A percentile compares a stretch with the other conserved stretches of the same genome.
These are phyloP conservation scores for Gymnoscelis rufifasciata DNA, from an alignment of 2,888 invertebrate genomes.

Conservation along the genomic window DNA sequence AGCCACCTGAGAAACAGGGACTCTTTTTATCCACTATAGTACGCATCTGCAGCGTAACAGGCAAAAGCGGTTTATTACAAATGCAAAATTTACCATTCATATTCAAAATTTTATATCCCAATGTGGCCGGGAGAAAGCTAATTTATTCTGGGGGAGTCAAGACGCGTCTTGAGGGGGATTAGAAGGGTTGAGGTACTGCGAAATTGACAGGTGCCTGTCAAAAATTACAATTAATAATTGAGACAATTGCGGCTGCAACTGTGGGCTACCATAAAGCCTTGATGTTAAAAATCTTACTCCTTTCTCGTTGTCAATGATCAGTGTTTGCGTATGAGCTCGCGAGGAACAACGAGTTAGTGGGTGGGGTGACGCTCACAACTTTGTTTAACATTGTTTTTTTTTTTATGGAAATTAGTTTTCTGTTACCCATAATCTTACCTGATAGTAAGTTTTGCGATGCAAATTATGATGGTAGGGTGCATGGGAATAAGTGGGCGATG, in stretches of 20 bases:
- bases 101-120: constrained; percentile 93
- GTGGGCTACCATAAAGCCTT: constrained; percentile 15
- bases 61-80: constrained; percentile 86
- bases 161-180: constrained; percentile 75
- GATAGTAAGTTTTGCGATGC: too few species aligned
- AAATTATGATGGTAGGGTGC: too few species aligned
- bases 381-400: not conserved
- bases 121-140: constrained; percentile 83
- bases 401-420: not conserved
- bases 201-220: constrained; percentile 79
- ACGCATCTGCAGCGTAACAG: constrained; percentile 71
- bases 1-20: constrained; percentile 72
- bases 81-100: constrained; percentile 93
- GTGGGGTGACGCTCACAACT: too few species aligned
- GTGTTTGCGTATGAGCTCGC: too few species aligned
- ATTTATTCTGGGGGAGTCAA: constrained; percentile 83
- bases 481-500: too few species aligned
- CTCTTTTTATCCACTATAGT: constrained; percentile 70
- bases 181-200: constrained; percentile 73
- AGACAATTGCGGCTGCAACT: constrained; percentile 58
- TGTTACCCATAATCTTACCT: too few species aligned
- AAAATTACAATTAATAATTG: constrained; percentile 79
- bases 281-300: not conserved
- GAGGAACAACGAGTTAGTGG: too few species aligned
- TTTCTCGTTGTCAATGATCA: not conserved